Base-by-base conservation (phyloP, 2,888 invertebrate species). In the Drosophila tripunctata region DNA sequence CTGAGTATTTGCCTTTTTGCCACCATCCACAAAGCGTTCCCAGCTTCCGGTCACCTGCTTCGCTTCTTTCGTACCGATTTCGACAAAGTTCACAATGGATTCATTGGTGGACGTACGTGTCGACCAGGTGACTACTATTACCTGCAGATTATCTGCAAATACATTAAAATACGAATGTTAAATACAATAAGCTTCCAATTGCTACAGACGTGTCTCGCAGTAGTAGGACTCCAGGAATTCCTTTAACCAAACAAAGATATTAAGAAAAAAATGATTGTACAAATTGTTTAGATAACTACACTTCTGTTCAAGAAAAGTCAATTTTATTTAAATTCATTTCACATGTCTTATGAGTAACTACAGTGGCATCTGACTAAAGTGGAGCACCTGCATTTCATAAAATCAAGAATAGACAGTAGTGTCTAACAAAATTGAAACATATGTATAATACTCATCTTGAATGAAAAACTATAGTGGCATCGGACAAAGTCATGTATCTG, bases 91-190 rank as follows among this genome's bases (percentile, higher is more conserved):
- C 1, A 96, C 96, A 5, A 94, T 75, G 0, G 96, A 95, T 67
- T 93, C 92, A 4, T 92, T 83, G 0, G 96, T 95, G 61, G 94
- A 92, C 88, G 94, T 93, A 78, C 93, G 93, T 1, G 97, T 97
- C 0, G 94, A 94, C 97, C 97, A 97, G 63, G 96, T 97, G 4
- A 96, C 94, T 6, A 95, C 94, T 73, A 96, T 94, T 71, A 96
- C 94, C 65, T 92, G 93, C 15, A 93, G 91, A 78, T 93, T 93
- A 47, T 94, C 94, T 95, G 94, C 4, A 72, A 73, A 1, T 2
- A 21, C n/a, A 43, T 5, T 3, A 27, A 27, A 19, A n/a, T 8
- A 17, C 14, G 12, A 12, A 41, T 12, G 21, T n/a, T 8, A 12
- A 6, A 2, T n/a, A n/a, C n/a, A n/a, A n/a, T n/a, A n/a, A n/a